phyloP scores from a whole-genome alignment of 2,113 vertebrate species.

The Ophthalmolycus amberensis region DNA sequence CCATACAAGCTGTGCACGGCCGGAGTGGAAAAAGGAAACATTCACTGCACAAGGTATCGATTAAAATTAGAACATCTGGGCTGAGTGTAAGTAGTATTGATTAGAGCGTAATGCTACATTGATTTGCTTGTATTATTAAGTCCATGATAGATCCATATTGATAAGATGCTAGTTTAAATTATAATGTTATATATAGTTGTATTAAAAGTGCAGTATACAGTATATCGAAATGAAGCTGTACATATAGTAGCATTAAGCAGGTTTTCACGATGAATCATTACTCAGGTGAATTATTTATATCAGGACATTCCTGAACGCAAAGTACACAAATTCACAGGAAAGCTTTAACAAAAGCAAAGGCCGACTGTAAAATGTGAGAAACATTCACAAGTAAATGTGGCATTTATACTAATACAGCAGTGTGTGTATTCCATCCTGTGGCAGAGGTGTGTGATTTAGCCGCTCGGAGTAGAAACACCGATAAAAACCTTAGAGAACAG shows the following conservation, averaged over 20 bases:
- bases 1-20: slow-evolving; percentile 60
- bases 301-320: not conserved
- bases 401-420: slow-evolving; percentile 43
- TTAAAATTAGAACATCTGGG: slow-evolving; percentile 79
- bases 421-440: slow-evolving; percentile 46
- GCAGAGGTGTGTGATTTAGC: slow-evolving; percentile 47
- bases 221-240: slow-evolving; percentile 14
- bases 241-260: not conserved
- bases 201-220: slow-evolving; percentile 30
- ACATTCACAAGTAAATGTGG: slow-evolving; percentile 27
- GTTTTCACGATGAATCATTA: not conserved
- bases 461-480: slow-evolving; percentile 44
- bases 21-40: slow-evolving; percentile 69
- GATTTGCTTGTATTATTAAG: slow-evolving; percentile 77
- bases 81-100: slow-evolving; percentile 79
- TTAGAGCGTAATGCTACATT: slow-evolving; percentile 71
- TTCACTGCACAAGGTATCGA: slow-evolving; percentile 73
- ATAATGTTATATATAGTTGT: slow-evolving; percentile 58
- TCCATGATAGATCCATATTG: slow-evolving; percentile 63
- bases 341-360: slow-evolving; percentile 25
- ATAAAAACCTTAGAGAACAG: slow-evolving; percentile 86
- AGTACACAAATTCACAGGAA: not conserved
- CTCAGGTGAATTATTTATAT: not conserved
- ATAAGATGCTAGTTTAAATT: slow-evolving; percentile 67
- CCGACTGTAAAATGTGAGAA: slow-evolving; percentile 9